A percentile compares a stretch with the other conserved stretches of the same genome.
These are phyloP conservation scores for Sitophilus oryzae DNA, from an alignment of 1,140 invertebrate species.

Conservation along the genomic window DNA sequence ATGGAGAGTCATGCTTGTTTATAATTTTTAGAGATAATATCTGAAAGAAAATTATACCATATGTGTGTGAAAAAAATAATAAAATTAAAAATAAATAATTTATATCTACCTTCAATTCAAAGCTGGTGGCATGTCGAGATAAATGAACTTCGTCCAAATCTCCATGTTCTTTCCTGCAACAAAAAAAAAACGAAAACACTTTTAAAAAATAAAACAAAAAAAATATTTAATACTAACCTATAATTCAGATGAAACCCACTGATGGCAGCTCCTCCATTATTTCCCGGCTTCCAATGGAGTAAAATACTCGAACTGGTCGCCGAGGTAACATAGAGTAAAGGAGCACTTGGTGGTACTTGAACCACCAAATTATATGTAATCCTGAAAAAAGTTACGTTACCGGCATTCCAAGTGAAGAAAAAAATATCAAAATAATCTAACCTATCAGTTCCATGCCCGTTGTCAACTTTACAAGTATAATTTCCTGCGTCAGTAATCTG, in stretches of 20 bases:
- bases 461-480: slow-evolving; percentile 70
- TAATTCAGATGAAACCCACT: slow-evolving; percentile 62
- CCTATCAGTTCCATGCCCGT: slow-evolving; percentile 62
- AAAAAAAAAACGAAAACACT: too few species aligned
- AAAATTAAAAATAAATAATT: too few species aligned
- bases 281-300: slow-evolving; percentile 65
- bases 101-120: slow-evolving; percentile 62
- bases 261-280: slow-evolving; percentile 61
- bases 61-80: too few species aligned
- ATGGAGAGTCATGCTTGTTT: too few species aligned
- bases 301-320: slow-evolving; percentile 65
- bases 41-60: too few species aligned
- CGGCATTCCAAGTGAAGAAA: too few species aligned
- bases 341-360: slow-evolving; percentile 63
- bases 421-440: too few species aligned
- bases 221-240: too few species aligned
- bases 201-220: too few species aligned
- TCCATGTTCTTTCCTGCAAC: slow-evolving; percentile 51
- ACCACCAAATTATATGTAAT: slow-evolving; percentile 49
- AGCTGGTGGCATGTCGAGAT: slow-evolving; percentile 57
- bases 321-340: slow-evolving; percentile 64
- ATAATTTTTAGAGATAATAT: too few species aligned
- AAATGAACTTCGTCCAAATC: slow-evolving; percentile 60
- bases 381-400: too few species aligned
- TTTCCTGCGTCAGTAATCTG: slow-evolving; percentile 64